phyloP scores from a whole-genome alignment of 2,888 invertebrate genomes.

The Mamestra brassicae region DNA sequence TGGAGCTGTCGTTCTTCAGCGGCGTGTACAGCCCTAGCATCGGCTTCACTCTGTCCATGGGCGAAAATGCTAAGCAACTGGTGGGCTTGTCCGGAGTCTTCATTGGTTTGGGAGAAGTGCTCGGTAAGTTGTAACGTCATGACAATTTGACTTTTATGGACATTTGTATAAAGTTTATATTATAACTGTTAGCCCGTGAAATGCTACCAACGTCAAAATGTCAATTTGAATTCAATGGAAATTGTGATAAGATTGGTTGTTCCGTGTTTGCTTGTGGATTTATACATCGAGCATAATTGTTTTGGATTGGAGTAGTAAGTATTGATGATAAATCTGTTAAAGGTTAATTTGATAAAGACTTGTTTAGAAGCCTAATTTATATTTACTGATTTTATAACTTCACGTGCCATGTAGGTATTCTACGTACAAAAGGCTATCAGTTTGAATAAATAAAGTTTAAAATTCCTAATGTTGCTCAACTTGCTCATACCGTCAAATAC shows the following conservation, averaged over 20 bases:
- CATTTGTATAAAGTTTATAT: neutral
- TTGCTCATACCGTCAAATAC: neutral
- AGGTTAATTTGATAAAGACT: neutral
- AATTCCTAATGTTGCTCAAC: constrained; percentile 16
- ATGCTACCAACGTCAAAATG: neutral
- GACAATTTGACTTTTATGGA: neutral
- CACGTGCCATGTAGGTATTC: neutral
- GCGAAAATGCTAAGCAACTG: constrained; percentile 95
- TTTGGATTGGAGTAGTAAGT: neutral
- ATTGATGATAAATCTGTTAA: neutral
- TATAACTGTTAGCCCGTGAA: neutral
- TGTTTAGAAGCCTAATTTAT: neutral
- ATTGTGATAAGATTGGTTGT: neutral
- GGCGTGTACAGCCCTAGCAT: constrained; percentile 98
- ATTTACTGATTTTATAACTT: neutral
- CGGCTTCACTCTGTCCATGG: constrained; percentile 95
- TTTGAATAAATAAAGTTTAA: neutral
- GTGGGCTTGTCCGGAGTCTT: constrained; percentile 98
- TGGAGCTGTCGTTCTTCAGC: constrained; percentile 98
- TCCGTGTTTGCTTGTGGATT: no score
- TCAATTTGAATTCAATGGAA: neutral
- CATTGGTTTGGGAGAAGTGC: constrained; percentile 98
- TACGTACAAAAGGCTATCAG: neutral
- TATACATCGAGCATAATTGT: neutral
- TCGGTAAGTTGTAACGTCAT: constrained; percentile 90